phyloP scores from a whole-genome alignment of 2,113 vertebrate species.

The Brienomyrus brachyistius region DNA sequence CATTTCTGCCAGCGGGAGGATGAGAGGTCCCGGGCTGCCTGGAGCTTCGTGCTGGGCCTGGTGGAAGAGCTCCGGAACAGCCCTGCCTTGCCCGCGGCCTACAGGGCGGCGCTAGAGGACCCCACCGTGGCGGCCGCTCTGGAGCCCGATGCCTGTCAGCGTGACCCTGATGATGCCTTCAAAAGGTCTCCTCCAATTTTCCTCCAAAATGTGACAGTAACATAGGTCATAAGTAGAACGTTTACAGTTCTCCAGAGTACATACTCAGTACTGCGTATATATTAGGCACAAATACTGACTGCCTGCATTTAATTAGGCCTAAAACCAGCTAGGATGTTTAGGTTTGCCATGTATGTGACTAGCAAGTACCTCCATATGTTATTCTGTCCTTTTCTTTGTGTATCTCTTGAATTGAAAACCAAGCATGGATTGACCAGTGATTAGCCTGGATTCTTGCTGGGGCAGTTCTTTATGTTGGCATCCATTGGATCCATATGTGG shows the following conservation, averaged over 20 bases:
- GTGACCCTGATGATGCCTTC: constrained; percentile 63
- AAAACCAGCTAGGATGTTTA: neutral
- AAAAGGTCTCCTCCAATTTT: constrained; percentile 55
- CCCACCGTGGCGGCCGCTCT: constrained; percentile 38
- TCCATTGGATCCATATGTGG: neutral
- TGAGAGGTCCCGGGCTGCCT: constrained; percentile 47
- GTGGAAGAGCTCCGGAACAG: constrained; percentile 60
- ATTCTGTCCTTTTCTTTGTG: neutral
- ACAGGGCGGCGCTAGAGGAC: constrained; percentile 42
- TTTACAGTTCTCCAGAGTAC: neutral
- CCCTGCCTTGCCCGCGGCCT: constrained; percentile 48
- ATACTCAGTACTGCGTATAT: neutral
- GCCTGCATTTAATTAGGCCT: neutral
- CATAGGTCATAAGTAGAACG: neutral
- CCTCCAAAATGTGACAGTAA: neutral
- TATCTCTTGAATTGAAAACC: constrained; percentile 24
- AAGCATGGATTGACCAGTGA: neutral
- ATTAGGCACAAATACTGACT: neutral
- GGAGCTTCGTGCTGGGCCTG: constrained; percentile 61
- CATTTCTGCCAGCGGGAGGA: constrained; percentile 69
- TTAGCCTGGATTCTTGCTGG: neutral
- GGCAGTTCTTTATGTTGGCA: neutral
- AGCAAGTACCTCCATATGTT: neutral
- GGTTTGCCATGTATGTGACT: neutral
- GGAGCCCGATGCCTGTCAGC: constrained; percentile 52